Evolutionary conservation across 2,888 invertebrate genomes (phyloP).

Genomic region (Philonicus albiceps): DNA sequence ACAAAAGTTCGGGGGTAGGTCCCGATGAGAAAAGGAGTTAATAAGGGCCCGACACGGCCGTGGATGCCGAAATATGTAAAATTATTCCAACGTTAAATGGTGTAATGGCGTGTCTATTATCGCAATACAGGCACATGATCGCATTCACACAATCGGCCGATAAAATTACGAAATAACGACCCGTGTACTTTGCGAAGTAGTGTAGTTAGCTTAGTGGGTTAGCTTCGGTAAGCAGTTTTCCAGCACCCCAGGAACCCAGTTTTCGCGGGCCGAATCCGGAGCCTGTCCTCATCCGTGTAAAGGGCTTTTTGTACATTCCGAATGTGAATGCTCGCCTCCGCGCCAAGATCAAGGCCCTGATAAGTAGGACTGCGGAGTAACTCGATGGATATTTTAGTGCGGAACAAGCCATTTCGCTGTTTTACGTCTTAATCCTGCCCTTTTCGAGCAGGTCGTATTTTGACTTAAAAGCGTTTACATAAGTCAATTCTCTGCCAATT

Average conservation of each 20-base stretch:
- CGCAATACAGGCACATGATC: conserved; percentile 42
- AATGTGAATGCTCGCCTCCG: conserved; percentile 6
- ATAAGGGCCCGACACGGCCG: conserved; percentile 20
- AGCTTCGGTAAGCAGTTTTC: neutral
- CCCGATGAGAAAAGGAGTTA: conserved; percentile 19
- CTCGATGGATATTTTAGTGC: neutral
- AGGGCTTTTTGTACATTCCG: conserved; percentile 19
- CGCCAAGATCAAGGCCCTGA: neutral
- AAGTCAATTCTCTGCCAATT: neutral
- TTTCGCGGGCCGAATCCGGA: neutral
- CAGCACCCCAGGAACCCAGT: neutral
- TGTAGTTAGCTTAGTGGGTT: neutral
- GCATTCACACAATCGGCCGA: conserved; percentile 42
- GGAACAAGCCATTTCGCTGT: conserved; percentile 16
- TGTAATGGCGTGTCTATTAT: conserved; percentile 46
- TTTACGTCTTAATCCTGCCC: conserved; percentile 25
- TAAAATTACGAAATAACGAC: conserved; percentile 42
- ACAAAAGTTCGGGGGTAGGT: neutral
- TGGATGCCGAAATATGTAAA: conserved; percentile 38
- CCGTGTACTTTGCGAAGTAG: neutral
- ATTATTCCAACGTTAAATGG: conserved; percentile 40
- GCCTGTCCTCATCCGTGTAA: conserved; percentile 3
- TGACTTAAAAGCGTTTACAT: neutral
- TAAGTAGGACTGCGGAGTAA: neutral
- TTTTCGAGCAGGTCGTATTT: neutral